Conservation (phyloP, 2,797 vertebrate genomes). For the Centropyge bicolor region DNA sequence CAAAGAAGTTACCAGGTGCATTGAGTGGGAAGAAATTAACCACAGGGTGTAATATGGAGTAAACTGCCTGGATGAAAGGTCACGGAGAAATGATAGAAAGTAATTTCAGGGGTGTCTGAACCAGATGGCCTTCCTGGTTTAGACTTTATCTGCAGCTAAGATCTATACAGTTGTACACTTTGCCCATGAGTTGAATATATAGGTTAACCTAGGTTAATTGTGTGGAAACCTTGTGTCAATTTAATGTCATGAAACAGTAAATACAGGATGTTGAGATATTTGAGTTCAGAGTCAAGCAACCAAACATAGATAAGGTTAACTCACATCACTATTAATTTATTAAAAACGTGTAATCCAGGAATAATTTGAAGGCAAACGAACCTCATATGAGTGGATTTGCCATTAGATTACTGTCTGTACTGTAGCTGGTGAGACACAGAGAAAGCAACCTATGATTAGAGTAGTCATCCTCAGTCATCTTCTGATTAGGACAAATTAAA, state of each 20-base stretch:
- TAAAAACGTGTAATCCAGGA: too few relatives aligned
- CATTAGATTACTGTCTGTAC: not conserved
- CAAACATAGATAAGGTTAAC: not conserved
- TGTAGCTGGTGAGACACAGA: not conserved
- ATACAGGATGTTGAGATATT: too few relatives aligned
- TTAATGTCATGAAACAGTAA: too few relatives aligned
- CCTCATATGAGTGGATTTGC: not conserved
- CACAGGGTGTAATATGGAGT: too few relatives aligned
- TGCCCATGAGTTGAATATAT: too few relatives aligned
- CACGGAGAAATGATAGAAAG: too few relatives aligned
- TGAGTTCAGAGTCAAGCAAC: not conserved
- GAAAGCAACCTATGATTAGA: not conserved
- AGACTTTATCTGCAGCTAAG: too few relatives aligned
- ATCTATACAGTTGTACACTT: too few relatives aligned
- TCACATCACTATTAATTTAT: not conserved
- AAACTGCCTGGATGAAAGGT: too few relatives aligned
- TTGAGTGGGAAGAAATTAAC: not conserved
- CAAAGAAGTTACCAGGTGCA: not conserved
- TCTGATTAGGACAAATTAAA: slow-evolving; percentile 20
- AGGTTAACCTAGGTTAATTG: too few relatives aligned
- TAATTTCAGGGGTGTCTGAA: too few relatives aligned
- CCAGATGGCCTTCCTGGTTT: too few relatives aligned
- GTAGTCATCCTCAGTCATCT: not conserved
- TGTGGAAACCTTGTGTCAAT: not conserved
- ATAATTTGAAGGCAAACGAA: not conserved